These are phyloP conservation scores for Canis aureus DNA, from an alignment of 2,113 vertebrate genomes.

Conservation along the genomic window DNA sequence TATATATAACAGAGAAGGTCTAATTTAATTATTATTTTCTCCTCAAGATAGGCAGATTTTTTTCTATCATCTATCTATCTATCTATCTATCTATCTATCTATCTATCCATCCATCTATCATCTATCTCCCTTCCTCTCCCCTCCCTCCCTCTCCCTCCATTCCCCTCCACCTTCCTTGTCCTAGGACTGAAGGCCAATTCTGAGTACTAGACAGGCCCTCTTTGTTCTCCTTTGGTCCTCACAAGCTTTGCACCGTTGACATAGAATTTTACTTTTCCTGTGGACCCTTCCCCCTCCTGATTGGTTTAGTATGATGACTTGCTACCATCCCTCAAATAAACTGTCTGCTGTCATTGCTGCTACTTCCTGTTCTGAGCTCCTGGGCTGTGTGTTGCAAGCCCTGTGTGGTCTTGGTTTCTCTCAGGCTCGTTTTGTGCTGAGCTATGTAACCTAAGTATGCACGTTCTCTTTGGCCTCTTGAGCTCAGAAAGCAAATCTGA, in stretches of 20 bases:
- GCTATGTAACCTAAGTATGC: background rate
- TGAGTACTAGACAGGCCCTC: background rate
- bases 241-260: background rate
- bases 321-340: background rate
- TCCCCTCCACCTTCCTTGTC: background rate
- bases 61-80: background rate
- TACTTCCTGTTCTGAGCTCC: background rate
- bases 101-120: background rate
- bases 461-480: background rate
- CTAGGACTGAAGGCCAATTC: background rate
- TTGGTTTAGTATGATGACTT: background rate
- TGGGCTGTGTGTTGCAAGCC: background rate
- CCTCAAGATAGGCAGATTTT: background rate
- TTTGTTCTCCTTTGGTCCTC: background rate
- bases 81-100: background rate
- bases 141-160: background rate
- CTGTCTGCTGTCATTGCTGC: background rate
- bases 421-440: background rate
- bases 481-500: background rate
- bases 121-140: background rate
- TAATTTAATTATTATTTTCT: constrained; percentile 8
- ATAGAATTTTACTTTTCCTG: background rate
- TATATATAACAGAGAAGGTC: background rate
- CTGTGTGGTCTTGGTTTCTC: background rate
- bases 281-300: background rate